Evolutionary conservation across 2,888 invertebrate genomes (phyloP), one percentile per base, ranked within the genome.

Genomic region (Leptopterna dolabrata): DNA sequence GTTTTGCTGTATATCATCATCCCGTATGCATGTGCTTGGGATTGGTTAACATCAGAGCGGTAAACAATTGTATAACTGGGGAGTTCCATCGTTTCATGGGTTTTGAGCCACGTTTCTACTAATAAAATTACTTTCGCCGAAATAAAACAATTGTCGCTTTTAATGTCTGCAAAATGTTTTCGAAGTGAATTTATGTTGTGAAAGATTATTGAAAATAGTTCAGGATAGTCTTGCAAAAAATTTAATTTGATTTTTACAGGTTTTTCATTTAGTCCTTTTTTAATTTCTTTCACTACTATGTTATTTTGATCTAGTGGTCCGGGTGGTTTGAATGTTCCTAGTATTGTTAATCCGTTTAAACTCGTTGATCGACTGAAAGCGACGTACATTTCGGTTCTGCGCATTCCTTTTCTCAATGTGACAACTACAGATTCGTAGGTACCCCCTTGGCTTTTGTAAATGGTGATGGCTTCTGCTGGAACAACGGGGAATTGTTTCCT

Each of bases 381-480:
- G 14, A 87, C 87, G 55, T 87, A 84, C 24, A 86, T 14, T 76
- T 76, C 19, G 11, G 41, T 13, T 30, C 87, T 11, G 4, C 29
- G 30, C 71, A 63, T 24, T 43, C 84, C 76, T 6, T 55, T 19
- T 9, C 55, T 9, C 30, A 86, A 45, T 30, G 76, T 83, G 9
- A 85, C 9, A 27, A 29, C 13, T 2, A 71, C 83, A 1, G 24
- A 16, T 1, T 83, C 82, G 24, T 88, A 88, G 14, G 86, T 88
- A 80, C 87, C 81, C 7, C 90, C 90, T 86, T 90, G 90, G 41
- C 88, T 85, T 85, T 90, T 90, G 76, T 90, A 90, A 71, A 90
- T 88, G 0, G 90, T 90, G 0, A 89, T 84, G 0, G 87, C 89
- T 82, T 90, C 90, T 1, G 89, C 89, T 3, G 88, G 86, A 9